Base-by-base conservation (phyloP, 64 coral and sea anemone genomes). In the Montipora foliosa region DNA sequence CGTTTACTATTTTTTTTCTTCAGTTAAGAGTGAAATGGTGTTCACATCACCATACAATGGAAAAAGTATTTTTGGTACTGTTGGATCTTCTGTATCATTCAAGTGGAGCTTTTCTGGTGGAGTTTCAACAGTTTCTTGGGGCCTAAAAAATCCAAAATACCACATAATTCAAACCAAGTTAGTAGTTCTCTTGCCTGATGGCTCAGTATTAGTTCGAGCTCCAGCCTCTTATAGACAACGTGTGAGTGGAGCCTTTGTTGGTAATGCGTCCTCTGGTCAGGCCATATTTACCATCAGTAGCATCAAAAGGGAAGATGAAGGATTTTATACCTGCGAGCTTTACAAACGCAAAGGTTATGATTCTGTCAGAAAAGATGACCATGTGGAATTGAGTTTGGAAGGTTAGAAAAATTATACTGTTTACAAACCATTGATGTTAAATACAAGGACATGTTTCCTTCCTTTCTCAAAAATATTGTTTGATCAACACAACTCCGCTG, bases 311-410 rank as follows among this genome's bases (percentile, higher is more conserved):
- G 73, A 76, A 44, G 73, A 76, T 44, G 73, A 76, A 29, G 5
- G 5, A 13, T 76, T 44, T 45, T 76, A 76, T 15, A 5, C 1
- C 24, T 76, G 73, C 25, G 2, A 4, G 6, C 13, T 76, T 29
- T 29, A 29, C 0, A 29, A 29, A 29, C 1, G 0, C 29, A 0
- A 29, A 29, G 29, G 29, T 29, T 29, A 0, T 0, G 29, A 0
- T 29, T 0, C 29, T 29, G 29, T 29, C 29, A 29, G 0, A 29
- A 29, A 29, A 29, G 29, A 0, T 29, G 29, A 29, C 0, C 29
- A 29, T 0, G 29, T 29, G 29, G 29, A 29, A 29, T 29, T 29
- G 29, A 29, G 29, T 29, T 1, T 29, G 29, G 29, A 29, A 29
- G 29, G 29, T 29, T 29, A 29, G 29, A 29, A 29, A 29, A 29